Evolutionary conservation across 2,797 vertebrate genomes (phyloP).

Genomic region (Sorex maritimensis): DNA sequence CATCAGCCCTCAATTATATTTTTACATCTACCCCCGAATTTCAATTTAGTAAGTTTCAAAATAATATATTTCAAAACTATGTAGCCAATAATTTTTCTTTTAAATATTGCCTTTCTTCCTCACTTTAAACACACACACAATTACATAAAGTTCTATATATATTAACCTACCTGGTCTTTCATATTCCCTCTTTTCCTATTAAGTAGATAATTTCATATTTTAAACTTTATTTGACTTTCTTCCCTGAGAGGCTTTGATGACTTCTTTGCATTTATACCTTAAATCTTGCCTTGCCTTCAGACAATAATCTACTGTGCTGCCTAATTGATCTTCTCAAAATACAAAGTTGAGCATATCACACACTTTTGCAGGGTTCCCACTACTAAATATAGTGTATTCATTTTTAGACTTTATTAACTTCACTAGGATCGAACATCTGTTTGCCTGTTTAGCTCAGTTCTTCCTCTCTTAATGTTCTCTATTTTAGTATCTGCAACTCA

Average conservation of each 20-base stretch:
- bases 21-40: not conserved
- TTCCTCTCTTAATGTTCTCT: not conserved
- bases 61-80: not conserved
- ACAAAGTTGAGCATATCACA: not conserved
- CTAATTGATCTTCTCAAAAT: not conserved
- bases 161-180: not conserved
- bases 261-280: not conserved
- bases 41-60: not conserved
- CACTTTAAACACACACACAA: not conserved
- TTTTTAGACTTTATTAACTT: not conserved
- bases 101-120: not conserved
- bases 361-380: not conserved
- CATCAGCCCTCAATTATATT: too few species aligned
- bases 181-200: not conserved
- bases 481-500: not conserved
- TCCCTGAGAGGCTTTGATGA: not conserved
- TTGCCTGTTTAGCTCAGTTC: not conserved
- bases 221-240: not conserved
- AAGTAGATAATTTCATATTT: not conserved
- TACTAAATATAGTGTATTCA: not conserved
- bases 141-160: not conserved
- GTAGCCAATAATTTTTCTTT: not conserved
- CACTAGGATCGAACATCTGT: not conserved
- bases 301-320: not conserved
- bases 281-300: not conserved